These are phyloP conservation scores for Apostichopus leukothele DNA, from an alignment of 53 echinoderm and acorn worm species.

Conservation along the genomic window DNA sequence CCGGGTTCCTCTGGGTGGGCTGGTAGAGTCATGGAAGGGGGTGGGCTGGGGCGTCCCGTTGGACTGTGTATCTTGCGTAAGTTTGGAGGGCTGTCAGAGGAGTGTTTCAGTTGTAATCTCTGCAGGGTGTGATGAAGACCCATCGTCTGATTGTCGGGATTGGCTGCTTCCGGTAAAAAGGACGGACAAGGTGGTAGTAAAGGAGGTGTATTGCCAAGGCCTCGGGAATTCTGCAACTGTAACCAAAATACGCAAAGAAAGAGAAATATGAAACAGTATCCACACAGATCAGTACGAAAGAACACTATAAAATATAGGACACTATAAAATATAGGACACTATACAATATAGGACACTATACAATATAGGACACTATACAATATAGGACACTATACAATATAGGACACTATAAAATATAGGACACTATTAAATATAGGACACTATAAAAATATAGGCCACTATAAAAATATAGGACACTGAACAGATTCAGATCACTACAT, in stretches of 20 bases:
- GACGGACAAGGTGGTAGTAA: conserved; percentile 60
- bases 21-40: conserved; percentile 76
- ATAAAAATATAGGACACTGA: too few relatives aligned
- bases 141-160: conserved; percentile 77
- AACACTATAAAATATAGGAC: too few relatives aligned
- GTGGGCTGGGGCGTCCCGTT: conserved; percentile 78
- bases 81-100: conserved; percentile 87
- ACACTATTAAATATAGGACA: too few relatives aligned
- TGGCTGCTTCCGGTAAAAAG: conserved; percentile 58
- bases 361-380: too few relatives aligned
- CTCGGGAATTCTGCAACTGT: conserved; percentile 64
- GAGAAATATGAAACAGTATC: not conserved
- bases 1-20: conserved; percentile 85
- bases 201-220: conserved; percentile 67
- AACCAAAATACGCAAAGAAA: conserved; percentile 23
- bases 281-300: too few relatives aligned
- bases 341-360: too few relatives aligned
- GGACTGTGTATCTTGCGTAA: conserved; percentile 78
- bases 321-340: too few relatives aligned
- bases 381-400: too few relatives aligned
- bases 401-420: too few relatives aligned
- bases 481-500: too few relatives aligned
- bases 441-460: too few relatives aligned
- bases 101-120: conserved; percentile 77
- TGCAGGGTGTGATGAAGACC: conserved; percentile 84